phyloP scores from a whole-genome alignment of 2,888 invertebrate species.

The Drosophila affinis region DNA sequence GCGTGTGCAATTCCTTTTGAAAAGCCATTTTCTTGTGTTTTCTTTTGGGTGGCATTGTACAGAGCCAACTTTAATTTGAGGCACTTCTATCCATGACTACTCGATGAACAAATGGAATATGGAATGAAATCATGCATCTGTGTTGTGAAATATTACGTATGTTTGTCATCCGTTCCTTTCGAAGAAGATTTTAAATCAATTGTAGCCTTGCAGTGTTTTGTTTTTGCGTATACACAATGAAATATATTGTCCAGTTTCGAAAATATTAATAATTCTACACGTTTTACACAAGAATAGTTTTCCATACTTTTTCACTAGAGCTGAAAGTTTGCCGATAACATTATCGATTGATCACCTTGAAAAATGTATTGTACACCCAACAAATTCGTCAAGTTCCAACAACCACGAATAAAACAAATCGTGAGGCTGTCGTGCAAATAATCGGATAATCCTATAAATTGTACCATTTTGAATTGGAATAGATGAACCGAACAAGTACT shows the following conservation, averaged over 20 bases:
- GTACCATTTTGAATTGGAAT: no score
- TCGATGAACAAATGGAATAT: constrained; percentile 41
- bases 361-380: constrained; percentile 5
- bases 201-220: constrained; percentile 30
- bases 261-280: constrained; percentile 50
- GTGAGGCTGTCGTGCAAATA: no score
- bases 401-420: no score
- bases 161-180: constrained; percentile 31
- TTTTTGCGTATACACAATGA: constrained; percentile 35
- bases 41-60: constrained; percentile 43
- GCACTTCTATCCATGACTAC: constrained; percentile 49
- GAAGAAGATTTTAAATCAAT: constrained; percentile 15
- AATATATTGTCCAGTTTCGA: constrained; percentile 41
- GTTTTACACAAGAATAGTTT: constrained; percentile 64
- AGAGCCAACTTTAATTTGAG: constrained; percentile 39
- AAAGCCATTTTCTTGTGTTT: constrained; percentile 60
- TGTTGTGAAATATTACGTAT: constrained; percentile 58
- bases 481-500: neutral
- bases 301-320: constrained; percentile 73
- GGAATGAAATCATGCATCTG: constrained; percentile 61
- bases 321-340: constrained; percentile 48
- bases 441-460: no score
- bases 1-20: constrained; percentile 27
- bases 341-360: constrained; percentile 43
- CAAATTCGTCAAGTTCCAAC: neutral